phyloP scores from a whole-genome alignment of 2,888 invertebrate species.

The Hoplodrina blanda region DNA sequence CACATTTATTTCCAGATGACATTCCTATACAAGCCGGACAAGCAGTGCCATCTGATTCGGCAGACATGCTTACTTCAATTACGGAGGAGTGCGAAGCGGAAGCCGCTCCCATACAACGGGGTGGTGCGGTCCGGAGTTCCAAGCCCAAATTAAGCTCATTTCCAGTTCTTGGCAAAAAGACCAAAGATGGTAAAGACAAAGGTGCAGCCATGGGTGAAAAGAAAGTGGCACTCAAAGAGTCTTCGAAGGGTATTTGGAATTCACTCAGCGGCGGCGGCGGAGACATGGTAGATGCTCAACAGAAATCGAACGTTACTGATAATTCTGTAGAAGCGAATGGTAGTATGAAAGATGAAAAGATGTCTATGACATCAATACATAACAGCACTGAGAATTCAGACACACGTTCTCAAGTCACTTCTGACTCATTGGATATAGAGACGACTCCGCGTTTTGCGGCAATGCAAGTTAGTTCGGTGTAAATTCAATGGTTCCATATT shows the following conservation, averaged over 20 bases:
- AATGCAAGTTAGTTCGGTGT: constrained; percentile 92
- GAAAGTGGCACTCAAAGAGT: constrained; percentile 85
- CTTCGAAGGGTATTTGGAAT: constrained; percentile 87
- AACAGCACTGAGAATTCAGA: constrained; percentile 86
- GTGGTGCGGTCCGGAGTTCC: constrained; percentile 86
- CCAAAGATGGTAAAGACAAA: constrained; percentile 89
- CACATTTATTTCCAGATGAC: constrained; percentile 92
- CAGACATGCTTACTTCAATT: constrained; percentile 92
- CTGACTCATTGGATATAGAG: constrained; percentile 88
- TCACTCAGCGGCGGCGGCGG: constrained; percentile 87
- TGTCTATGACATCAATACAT: constrained; percentile 83
- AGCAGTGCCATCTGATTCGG: constrained; percentile 90
- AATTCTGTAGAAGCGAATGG: constrained; percentile 80
- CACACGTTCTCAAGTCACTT: constrained; percentile 87
- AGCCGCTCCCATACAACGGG: constrained; percentile 87
- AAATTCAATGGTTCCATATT: constrained; percentile 50
- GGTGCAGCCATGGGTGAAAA: constrained; percentile 80
- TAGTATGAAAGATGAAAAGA: constrained; percentile 87
- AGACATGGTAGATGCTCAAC: constrained; percentile 85
- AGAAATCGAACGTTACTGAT: constrained; percentile 82
- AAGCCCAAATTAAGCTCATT: constrained; percentile 92
- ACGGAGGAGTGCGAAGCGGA: constrained; percentile 92
- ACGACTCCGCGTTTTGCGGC: constrained; percentile 88
- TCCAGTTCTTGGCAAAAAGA: constrained; percentile 92
- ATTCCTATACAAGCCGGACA: constrained; percentile 96